Evolutionary conservation across 2,888 invertebrate genomes (phyloP).

Genomic region (Trichopoda pennipes): DNA sequence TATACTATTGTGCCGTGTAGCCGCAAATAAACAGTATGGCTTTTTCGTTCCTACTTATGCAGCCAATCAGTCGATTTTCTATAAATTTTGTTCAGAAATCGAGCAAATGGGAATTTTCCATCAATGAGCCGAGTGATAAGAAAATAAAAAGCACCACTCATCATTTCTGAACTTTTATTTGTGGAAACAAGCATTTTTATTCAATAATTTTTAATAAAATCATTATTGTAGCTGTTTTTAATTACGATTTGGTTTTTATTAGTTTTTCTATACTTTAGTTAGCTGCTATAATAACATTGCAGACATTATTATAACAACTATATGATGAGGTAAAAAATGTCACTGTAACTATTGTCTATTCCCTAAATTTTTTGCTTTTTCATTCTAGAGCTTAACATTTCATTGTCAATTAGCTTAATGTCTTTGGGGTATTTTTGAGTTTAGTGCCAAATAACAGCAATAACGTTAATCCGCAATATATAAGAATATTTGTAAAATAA

Average conservation of each 20-base stretch:
- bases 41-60: too few species aligned
- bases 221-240: slow-evolving; percentile 6
- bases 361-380: neutral
- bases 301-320: slow-evolving; percentile 37
- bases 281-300: slow-evolving; percentile 28
- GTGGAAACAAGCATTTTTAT: neutral
- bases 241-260: slow-evolving; percentile 10
- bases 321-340: slow-evolving; percentile 43
- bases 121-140: too few species aligned
- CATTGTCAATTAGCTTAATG: slow-evolving; percentile 47
- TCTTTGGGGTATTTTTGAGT: slow-evolving; percentile 45
- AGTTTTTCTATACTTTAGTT: neutral
- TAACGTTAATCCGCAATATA: slow-evolving; percentile 44
- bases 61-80: too few species aligned
- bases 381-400: neutral
- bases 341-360: neutral
- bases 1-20: too few species aligned
- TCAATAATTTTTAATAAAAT: slow-evolving; percentile 16
- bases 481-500: slow-evolving; percentile 52
- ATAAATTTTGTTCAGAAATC: too few species aligned
- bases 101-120: too few species aligned
- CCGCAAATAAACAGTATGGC: too few species aligned
- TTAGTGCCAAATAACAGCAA: slow-evolving; percentile 8
- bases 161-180: too few species aligned
- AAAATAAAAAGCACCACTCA: too few species aligned